Base-by-base conservation (phyloP, 2,797 vertebrate species). In the Semaprochilodus insignis region DNA sequence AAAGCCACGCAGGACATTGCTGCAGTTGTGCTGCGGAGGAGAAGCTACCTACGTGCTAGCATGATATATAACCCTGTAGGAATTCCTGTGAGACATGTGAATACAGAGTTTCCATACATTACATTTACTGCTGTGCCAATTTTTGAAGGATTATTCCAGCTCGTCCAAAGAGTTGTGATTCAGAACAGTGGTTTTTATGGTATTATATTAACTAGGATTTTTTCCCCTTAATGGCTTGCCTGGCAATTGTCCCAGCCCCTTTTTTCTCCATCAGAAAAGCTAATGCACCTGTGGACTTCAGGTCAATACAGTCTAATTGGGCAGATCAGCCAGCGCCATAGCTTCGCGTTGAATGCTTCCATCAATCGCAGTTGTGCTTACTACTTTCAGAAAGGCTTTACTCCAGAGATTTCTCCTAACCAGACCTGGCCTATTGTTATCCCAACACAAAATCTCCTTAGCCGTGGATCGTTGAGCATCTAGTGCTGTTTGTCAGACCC, bases 251-350 rank as follows among this genome's bases (percentile, higher is more conserved):
- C 82, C 84, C 60, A 74, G 48, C n/a, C 40, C 44, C 71, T 77
- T 57, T 76, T 79, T 84, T 79, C 72, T 83, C 60, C 71, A 76
- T 83, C 51, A 74, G 74, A 86, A 74, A 71, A 74, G 65, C 54
- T 77, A 85, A 83, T 84, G 79, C 69, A 81, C 82, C 77, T 80
- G 74, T 77, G 48, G n/a, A 65, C 60, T 74, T 80, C 62, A 71
- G 80, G 62, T 84, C 77, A 71, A 66, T 75, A 40, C 59, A 31
- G 75, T 71, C 16, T 8, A 71, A 79, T 63, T 67, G 71, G 76
- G 44, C 74, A 70, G 36, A 60, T 72, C 44, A 7, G 52, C 19
- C n/a, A 40, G n/a, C n/a, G n/a, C 60, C 8, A 23, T 51, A 70
- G 34, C 23, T 63, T 8, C 21, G 74, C 19, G 14, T 31, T 31